A percentile compares a stretch with the other conserved stretches of the same genome.
Evolutionary conservation across 37 sponge, comb jelly and placozoan genomes (phyloP).

Genomic region (Axinella damicornis): DNA sequence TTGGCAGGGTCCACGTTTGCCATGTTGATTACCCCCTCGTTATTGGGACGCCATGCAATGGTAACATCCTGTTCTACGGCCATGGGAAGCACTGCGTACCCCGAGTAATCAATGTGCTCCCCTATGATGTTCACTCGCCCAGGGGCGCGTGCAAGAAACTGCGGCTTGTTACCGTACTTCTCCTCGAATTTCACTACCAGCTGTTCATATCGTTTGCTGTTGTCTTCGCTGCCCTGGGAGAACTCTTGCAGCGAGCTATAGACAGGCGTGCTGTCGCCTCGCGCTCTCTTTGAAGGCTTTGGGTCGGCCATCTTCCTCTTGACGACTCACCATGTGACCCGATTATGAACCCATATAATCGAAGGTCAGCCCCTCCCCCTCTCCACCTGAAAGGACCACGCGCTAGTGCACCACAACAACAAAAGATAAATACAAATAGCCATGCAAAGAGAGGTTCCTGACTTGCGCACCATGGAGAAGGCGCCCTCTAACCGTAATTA

Average conservation of each 20-base stretch:
- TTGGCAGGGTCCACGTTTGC: constrained; percentile 43
- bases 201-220: constrained; percentile 53
- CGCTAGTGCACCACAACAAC: too few species aligned
- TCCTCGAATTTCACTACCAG: constrained; percentile 48
- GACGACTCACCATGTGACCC: too few species aligned
- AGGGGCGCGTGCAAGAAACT: constrained; percentile 88
- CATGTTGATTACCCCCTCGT: constrained; percentile 24
- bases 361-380: too few species aligned
- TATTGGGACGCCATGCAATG: constrained; percentile 52
- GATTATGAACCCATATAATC: too few species aligned
- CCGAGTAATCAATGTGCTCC: constrained; percentile 98
- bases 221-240: constrained; percentile 55
- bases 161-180: constrained; percentile 57
- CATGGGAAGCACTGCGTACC: constrained; percentile 97
- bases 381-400: too few species aligned
- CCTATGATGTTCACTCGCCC: constrained; percentile 99
- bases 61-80: constrained; percentile 91
- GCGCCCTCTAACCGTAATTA: too few species aligned
- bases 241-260: constrained; percentile 46
- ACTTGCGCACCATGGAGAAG: too few species aligned
- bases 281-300: constrained; percentile 18
- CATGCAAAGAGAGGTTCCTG: too few species aligned
- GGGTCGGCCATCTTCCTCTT: constrained; percentile 4
- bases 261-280: constrained; percentile 39
- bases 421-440: too few species aligned